phyloP scores from a whole-genome alignment of 1,140 invertebrate genomes.

The Drosophila subobscura region DNA sequence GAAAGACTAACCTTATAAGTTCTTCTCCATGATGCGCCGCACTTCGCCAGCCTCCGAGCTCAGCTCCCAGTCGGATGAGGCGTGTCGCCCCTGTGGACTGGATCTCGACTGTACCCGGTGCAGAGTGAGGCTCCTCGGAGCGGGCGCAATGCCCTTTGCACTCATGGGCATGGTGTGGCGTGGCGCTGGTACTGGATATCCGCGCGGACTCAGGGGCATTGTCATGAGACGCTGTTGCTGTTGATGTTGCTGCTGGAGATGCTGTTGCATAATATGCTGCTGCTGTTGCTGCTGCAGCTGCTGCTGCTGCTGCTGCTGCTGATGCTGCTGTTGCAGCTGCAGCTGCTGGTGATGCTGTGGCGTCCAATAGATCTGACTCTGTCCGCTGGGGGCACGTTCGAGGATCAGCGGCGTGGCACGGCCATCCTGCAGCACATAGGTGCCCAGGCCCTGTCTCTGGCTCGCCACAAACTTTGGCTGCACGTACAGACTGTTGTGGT shows the following conservation, averaged over 20 bases:
- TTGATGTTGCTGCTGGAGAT: constrained; percentile 32
- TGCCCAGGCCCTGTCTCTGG: constrained; percentile 7
- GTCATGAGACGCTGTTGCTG: constrained; percentile 24
- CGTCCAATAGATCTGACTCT: constrained; percentile 79
- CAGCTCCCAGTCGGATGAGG: constrained; percentile 85
- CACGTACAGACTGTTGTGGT: constrained; percentile 52
- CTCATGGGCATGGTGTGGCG: constrained; percentile 18
- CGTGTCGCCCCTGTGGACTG: constrained; percentile 18
- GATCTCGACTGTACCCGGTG: background rate
- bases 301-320: constrained; percentile 16
- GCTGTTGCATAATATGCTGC: constrained; percentile 11
- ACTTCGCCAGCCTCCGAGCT: constrained; percentile 88
- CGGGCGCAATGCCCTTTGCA: constrained; percentile 24
- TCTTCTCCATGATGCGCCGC: constrained; percentile 86
- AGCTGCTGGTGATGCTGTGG: constrained; percentile 53
- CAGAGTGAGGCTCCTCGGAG: constrained; percentile 30
- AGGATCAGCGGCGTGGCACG: constrained; percentile 76
- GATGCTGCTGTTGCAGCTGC: constrained; percentile 31
- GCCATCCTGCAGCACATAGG: constrained; percentile 52
- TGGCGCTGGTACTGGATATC: constrained; percentile 55
- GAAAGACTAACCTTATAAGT: constrained; percentile 63
- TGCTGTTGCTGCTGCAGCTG: constrained; percentile 22
- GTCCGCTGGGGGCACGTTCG: constrained; percentile 55
- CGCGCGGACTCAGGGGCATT: constrained; percentile 50
- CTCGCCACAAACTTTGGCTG: constrained; percentile 25